Evolutionary conservation across 2,113 vertebrate species (phyloP).

Genomic region (Promerops cafer): DNA sequence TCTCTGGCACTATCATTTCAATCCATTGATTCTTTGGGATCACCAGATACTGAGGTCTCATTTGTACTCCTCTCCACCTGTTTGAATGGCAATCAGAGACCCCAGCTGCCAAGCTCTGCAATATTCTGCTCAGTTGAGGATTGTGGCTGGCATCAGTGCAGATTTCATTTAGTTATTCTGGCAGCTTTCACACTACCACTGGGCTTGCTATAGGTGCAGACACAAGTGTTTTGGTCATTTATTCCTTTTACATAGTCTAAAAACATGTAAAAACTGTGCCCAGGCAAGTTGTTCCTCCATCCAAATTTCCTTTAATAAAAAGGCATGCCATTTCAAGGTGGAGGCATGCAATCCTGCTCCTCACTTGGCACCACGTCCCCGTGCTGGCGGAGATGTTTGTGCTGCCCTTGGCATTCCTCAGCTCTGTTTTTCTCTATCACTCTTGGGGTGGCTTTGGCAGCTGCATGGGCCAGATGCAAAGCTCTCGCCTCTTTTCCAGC

Average conservation of each 20-base stretch:
- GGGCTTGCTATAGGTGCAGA: not conserved
- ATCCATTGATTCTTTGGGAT: slow-evolving; percentile 29
- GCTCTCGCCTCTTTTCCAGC: slow-evolving; percentile 44
- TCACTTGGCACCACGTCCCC: not conserved
- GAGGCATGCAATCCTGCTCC: not conserved
- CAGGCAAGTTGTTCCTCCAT: not conserved
- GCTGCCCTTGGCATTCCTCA: slow-evolving; percentile 60
- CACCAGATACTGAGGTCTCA: slow-evolving; percentile 16
- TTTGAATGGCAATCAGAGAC: slow-evolving; percentile 46
- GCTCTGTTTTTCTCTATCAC: slow-evolving; percentile 52
- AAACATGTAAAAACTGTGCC: not conserved
- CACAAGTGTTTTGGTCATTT: slow-evolving; percentile 37
- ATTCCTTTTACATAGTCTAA: not conserved
- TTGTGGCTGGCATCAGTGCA: not conserved
- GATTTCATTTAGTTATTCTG: slow-evolving; percentile 35
- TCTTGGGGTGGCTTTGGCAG: slow-evolving; percentile 63
- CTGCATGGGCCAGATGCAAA: slow-evolving; percentile 47
- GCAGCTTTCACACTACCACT: not conserved
- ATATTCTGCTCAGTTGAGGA: slow-evolving; percentile 22
- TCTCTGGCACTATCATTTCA: not conserved
- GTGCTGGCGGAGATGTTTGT: not conserved
- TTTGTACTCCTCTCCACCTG: slow-evolving; percentile 57
- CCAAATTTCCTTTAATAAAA: slow-evolving; percentile 20
- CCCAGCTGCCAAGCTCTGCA: slow-evolving; percentile 48
- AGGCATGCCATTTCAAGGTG: slow-evolving; percentile 38